phyloP scores from a whole-genome alignment of 35 echinoderm and acorn worm species.

The Amphiura filiformis region DNA sequence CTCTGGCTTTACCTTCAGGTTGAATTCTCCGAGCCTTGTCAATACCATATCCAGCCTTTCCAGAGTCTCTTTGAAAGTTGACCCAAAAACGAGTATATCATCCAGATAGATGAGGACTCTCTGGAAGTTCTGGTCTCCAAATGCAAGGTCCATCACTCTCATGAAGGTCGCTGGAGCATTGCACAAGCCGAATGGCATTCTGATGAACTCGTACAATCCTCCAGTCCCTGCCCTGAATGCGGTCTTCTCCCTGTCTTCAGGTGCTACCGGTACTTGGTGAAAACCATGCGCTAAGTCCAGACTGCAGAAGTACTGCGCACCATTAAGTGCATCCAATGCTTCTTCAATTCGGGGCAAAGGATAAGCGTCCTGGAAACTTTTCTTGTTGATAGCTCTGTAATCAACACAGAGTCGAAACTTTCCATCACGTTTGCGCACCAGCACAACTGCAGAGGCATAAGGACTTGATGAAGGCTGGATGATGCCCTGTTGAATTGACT shows the following conservation, averaged over 20 bases:
- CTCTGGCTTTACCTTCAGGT: constrained; percentile 50
- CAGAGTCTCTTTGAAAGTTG: no score
- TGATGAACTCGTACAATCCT: constrained; percentile 45
- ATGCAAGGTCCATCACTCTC: constrained; percentile 53
- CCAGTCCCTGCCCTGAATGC: constrained; percentile 7
- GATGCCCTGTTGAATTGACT: constrained; percentile 18
- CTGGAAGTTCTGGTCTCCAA: constrained; percentile 55
- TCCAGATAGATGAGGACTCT: constrained; percentile 60
- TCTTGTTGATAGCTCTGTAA: constrained; percentile 54
- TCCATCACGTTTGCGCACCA: constrained; percentile 55
- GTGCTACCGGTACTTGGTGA: constrained; percentile 51
- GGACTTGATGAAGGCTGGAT: constrained; percentile 68
- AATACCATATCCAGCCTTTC: no score
- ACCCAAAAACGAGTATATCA: constrained; percentile 59
- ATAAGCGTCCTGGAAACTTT: constrained; percentile 62
- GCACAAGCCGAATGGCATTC: constrained; percentile 64
- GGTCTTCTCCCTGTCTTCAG: constrained; percentile 51
- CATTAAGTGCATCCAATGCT: constrained; percentile 50
- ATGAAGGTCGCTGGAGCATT: constrained; percentile 62
- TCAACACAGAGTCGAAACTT: constrained; percentile 63
- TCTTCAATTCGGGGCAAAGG: constrained; percentile 65
- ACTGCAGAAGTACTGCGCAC: constrained; percentile 59
- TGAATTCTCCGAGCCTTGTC: constrained; percentile 4
- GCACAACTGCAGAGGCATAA: constrained; percentile 65
- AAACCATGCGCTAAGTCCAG: constrained; percentile 66